Percentiles rank a stretch among this genome's conserved stretches.
These are phyloP conservation scores for Corythoichthys intestinalis DNA, from an alignment of 2,113 vertebrate genomes.

Conservation along the genomic window DNA sequence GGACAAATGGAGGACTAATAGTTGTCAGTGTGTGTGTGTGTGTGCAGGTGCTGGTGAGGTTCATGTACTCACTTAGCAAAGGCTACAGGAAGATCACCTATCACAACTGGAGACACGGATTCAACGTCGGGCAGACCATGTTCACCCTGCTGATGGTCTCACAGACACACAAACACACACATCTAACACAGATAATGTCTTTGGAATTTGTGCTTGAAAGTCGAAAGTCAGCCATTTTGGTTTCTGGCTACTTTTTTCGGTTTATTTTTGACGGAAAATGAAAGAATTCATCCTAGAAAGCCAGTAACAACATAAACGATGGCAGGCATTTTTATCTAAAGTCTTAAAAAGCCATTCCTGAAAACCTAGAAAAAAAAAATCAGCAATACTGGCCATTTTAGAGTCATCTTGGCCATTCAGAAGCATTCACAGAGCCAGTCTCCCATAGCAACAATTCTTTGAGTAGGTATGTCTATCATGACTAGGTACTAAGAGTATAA, in stretches of 20 bases:
- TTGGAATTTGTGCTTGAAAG: not conserved
- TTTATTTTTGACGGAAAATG: not conserved
- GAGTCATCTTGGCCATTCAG: not conserved
- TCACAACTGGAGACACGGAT: constrained; percentile 82
- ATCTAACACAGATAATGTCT: not conserved
- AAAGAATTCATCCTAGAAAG: not conserved
- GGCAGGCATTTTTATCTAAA: not conserved
- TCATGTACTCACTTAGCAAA: constrained; percentile 76
- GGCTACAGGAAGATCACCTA: constrained; percentile 79
- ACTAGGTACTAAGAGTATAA: not conserved
- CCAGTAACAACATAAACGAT: too few relatives aligned
- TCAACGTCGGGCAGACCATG: constrained; percentile 82
- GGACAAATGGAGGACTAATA: not conserved
- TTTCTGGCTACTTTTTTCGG: not conserved
- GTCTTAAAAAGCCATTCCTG: not conserved
- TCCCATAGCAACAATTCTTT: not conserved
- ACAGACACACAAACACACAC: constrained; percentile 14
- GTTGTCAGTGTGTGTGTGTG: not conserved
- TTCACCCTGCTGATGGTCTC: constrained; percentile 76
- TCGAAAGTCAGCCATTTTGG: not conserved
- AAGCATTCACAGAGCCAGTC: not conserved
- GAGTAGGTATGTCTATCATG: not conserved
- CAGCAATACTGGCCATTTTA: not conserved
- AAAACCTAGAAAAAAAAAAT: not conserved
- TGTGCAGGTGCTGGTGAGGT: constrained; percentile 69